phyloP scores from a whole-genome alignment of 2,888 invertebrate species.

The Amphiduros pacificus region DNA sequence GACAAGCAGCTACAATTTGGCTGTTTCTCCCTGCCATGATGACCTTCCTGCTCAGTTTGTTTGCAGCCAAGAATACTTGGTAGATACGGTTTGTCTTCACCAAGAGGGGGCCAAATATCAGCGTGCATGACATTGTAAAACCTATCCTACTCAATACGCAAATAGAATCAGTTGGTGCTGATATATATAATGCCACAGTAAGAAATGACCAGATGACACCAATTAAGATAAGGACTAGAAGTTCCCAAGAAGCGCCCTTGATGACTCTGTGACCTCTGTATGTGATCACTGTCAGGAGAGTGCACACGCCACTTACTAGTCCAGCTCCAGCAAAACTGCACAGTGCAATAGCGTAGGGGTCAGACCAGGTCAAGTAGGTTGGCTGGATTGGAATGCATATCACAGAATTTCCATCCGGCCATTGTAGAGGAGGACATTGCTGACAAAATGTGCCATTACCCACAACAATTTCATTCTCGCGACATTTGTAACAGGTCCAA shows the following conservation, averaged over 20 bases:
- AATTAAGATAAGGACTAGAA: background rate
- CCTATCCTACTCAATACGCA: background rate
- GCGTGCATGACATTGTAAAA: constrained; percentile 1
- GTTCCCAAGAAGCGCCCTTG: background rate
- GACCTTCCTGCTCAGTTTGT: no score
- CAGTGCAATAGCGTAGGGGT: background rate
- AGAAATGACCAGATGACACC: background rate
- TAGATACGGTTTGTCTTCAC: background rate
- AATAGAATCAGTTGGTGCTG: background rate
- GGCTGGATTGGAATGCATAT: background rate
- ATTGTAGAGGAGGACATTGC: background rate
- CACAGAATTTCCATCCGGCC: constrained; percentile 3
- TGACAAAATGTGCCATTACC: background rate
- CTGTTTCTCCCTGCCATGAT: no score
- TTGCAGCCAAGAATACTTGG: constrained; percentile 1
- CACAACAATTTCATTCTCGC: background rate
- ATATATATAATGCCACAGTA: background rate
- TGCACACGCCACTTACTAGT: no score
- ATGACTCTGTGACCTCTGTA: background rate
- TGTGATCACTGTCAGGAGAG: background rate
- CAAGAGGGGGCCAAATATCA: constrained; percentile 7
- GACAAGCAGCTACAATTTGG: no score
- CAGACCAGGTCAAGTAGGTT: constrained; percentile 1
- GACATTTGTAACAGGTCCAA: constrained; percentile 1
- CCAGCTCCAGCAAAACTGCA: background rate